Base-by-base conservation (phyloP, 2,113 vertebrate species). In the Smithornis capensis region DNA sequence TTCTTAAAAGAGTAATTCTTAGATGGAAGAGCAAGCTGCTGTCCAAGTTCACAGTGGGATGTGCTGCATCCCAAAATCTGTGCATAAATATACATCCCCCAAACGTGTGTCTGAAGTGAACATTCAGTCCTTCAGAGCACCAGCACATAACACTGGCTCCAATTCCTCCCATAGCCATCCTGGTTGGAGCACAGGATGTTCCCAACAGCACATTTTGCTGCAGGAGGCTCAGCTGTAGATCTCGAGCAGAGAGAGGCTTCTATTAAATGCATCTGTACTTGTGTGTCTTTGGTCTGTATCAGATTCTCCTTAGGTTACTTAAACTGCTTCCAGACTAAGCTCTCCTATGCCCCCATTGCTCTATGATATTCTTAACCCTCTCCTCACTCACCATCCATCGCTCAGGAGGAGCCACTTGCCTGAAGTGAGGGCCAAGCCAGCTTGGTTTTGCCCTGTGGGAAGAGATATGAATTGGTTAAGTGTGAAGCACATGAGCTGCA, bases 101-200 rank as follows among this genome's bases (percentile, higher is more conserved):
- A 96, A 94, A 94, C 95, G 90, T 97, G 97, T 97, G 94, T 65
- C 63, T 93, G 86, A 57, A 97, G 94, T 78, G 97, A 97, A 97
- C 96, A 96, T 95, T 95, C 69, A 95, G 97, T 95, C 95, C 93
- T 87, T 35, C 42, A 14, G 93, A 96, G 95, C 94, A 91, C 87
- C 95, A 95, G 96, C 87, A 96, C 96, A 95, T 65, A 77, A 63
- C 12, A 23, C 94, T 97, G 97, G 97, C 96, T 96, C 76, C 1
- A 6, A 3, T 91, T 91, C 93, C 87, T 95, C 79, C 87, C 19
- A 15, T 77, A 83, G 95, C 97, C 96, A 95, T 92, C 49, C 73
- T 76, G 92, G 95, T 82, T 89, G 95, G 95, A 97, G 95, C 90
- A 97, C 97, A 80, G 84, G 64, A 37, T 97, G 96, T 97, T 97